Base-by-base conservation (phyloP, 2,113 vertebrate genomes). In the Xenotilapia longispinis region DNA sequence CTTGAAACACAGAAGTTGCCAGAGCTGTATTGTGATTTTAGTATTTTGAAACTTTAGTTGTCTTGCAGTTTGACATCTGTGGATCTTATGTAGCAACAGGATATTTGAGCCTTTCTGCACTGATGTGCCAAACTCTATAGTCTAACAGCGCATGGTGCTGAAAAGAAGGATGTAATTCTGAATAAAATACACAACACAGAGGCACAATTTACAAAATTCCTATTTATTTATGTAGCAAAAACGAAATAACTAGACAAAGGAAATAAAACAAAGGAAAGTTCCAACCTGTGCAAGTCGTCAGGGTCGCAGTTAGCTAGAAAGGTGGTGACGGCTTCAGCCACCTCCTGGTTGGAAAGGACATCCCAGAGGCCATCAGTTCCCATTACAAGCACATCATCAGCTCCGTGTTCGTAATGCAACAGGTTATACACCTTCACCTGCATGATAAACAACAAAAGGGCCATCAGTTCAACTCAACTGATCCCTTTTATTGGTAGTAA, bases 361-460 rank as follows among this genome's bases (percentile, higher is more conserved):
- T 99, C 99, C 99, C 99, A 99, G 70, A 99, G 98, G 17, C 99
- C 99, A 28, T 99, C 99, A 1, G 98, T 99, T 84, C 97, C 99
- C 94, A 99, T 94, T 81, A 99, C 97, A 78, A 99, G 95, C 55
- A 99, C 97, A 40, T 99, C 99, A 78, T 99, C 98, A 2, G 97
- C 96, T 19, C 97, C 97, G 3, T 99, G 98, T 54, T 99, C 97
- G 0, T 97, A 97, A 93, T 97, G 96, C 40, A 94, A 93, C 84
- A 99, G 95, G 88, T 98, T 97, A 28, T 99, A 99, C 28, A 99
- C 96, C 95, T 96, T 97, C 57, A 99, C 98, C 99, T 99, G 92
- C 58, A 6, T 0, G 49, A 17, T 54, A 45, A 53, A 81, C 11
- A 36, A 80, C 28, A 81, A 38, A 53, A 49, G 6, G 23, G 19